Percentiles rank a stretch among this genome's conserved stretches.
phyloP scores from a whole-genome alignment of 2,888 invertebrate genomes.

The Bibio marci region DNA sequence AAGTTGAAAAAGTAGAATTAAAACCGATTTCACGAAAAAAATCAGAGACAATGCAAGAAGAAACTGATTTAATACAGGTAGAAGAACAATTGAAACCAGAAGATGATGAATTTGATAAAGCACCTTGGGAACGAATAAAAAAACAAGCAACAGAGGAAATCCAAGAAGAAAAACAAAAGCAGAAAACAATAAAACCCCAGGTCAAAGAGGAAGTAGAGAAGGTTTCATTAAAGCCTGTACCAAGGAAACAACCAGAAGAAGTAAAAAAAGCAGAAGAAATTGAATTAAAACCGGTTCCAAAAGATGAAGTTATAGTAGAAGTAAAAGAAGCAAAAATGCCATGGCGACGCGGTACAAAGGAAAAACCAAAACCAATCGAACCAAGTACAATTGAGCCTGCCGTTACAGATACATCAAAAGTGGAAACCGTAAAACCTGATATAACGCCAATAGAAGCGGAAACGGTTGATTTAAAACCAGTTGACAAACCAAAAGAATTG shows the following conservation, averaged over 20 bases:
- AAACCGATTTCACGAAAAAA: constrained; percentile 17
- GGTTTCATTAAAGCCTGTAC: constrained; percentile 2
- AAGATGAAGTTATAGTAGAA: constrained; percentile 1
- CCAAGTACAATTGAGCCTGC: constrained; percentile 6
- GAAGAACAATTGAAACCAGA: constrained; percentile 12
- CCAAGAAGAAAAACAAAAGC: constrained; percentile 12
- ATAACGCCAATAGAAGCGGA: too few species aligned
- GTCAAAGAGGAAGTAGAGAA: constrained; percentile 13
- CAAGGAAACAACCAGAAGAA: constrained; percentile 13
- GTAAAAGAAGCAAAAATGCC: constrained; percentile 9
- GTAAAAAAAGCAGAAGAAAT: constrained; percentile 12
- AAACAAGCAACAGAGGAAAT: constrained; percentile 12
- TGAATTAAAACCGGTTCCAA: constrained; percentile 7
- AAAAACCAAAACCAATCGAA: constrained; percentile 14
- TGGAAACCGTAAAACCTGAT: constrained; percentile 13
- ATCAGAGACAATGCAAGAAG: constrained; percentile 15
- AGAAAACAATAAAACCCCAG: constrained; percentile 14
- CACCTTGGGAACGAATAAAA: constrained; percentile 9
- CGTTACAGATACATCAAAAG: constrained; percentile 11
- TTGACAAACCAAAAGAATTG: constrained; percentile 11
- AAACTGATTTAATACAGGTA: constrained; percentile 12
- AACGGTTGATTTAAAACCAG: constrained; percentile 12
- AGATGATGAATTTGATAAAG: constrained; percentile 9
- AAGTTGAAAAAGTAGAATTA: constrained; percentile 19
- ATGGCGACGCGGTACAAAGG: constrained; percentile 11